Conservation (phyloP, 2,888 invertebrate species). For the Meta bourneti region DNA sequence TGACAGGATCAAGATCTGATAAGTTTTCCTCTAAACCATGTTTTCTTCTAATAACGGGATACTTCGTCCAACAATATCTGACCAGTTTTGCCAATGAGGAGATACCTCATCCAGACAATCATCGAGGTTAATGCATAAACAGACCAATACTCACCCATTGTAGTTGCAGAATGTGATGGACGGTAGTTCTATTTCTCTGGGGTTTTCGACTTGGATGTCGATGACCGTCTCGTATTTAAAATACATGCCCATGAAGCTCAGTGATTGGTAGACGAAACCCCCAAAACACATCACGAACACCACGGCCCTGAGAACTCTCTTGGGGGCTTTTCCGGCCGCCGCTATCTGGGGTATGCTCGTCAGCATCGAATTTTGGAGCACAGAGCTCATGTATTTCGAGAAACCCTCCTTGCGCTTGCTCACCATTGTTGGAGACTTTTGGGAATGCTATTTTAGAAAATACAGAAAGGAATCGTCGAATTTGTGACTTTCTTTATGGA, state of each 20-base stretch:
- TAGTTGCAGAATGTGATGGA: slow-evolving; percentile 47
- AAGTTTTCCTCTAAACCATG: too few relatives aligned
- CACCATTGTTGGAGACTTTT: neutral
- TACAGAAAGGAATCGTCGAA: too few relatives aligned
- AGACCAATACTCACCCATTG: slow-evolving; percentile 27
- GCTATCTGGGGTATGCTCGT: slow-evolving; percentile 67
- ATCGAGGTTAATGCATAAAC: too few relatives aligned
- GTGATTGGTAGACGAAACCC: slow-evolving; percentile 62
- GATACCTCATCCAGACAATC: too few relatives aligned
- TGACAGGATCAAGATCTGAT: too few relatives aligned
- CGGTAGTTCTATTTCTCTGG: slow-evolving; percentile 13
- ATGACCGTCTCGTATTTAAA: slow-evolving; percentile 54
- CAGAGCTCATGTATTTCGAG: slow-evolving; percentile 28
- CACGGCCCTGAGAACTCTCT: slow-evolving; percentile 38
- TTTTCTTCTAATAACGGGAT: too few relatives aligned
- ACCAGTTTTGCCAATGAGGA: too few relatives aligned
- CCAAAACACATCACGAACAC: slow-evolving; percentile 52
- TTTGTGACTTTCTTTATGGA: too few relatives aligned
- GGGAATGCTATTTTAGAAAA: too few relatives aligned
- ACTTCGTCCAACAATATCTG: too few relatives aligned
- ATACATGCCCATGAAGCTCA: slow-evolving; percentile 56
- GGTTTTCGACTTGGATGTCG: slow-evolving; percentile 43
- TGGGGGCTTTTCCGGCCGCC: slow-evolving; percentile 10
- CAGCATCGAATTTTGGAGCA: slow-evolving; percentile 67
- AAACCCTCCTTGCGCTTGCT: slow-evolving; percentile 35